These are phyloP conservation scores for Rhegmatorhina hoffmannsi DNA, from an alignment of 2,113 vertebrate species.

Conservation along the genomic window DNA sequence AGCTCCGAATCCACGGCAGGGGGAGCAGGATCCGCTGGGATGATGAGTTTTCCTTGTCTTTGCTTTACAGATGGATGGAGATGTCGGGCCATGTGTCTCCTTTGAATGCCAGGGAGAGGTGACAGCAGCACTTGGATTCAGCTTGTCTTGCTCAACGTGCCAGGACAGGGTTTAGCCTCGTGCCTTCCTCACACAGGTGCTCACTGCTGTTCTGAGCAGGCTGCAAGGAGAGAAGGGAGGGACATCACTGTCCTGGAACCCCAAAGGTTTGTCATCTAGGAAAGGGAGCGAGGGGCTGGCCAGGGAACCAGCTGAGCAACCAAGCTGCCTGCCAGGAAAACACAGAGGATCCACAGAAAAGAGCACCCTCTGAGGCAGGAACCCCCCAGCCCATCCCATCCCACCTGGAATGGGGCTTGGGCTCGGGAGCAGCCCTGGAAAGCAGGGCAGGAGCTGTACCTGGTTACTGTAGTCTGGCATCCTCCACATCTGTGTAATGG, in stretches of 20 bases:
- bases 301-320: neutral
- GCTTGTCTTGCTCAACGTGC: slow-evolving; percentile 60
- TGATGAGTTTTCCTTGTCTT: slow-evolving; percentile 42
- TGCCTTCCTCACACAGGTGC: slow-evolving; percentile 50
- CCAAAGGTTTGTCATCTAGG: neutral
- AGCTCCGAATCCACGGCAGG: neutral
- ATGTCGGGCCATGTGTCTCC: slow-evolving; percentile 68
- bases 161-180: slow-evolving; percentile 64
- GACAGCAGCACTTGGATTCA: slow-evolving; percentile 63
- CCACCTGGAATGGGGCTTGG: accelerated
- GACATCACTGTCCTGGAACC: neutral
- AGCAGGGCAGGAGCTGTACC: slow-evolving; percentile 52
- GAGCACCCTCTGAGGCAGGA: neutral
- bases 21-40: slow-evolving; percentile 6
- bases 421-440: neutral
- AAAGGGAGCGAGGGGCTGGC: neutral
- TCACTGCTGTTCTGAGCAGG: slow-evolving; percentile 50
- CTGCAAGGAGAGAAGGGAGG: slow-evolving; percentile 43
- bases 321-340: neutral
- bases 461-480: slow-evolving; percentile 83
- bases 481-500: slow-evolving; percentile 82
- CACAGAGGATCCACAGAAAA: neutral
- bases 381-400: neutral
- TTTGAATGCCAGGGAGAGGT: slow-evolving; percentile 63
- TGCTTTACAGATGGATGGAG: slow-evolving; percentile 57